phyloP scores from a whole-genome alignment of 2,888 invertebrate species.

The Anthrax anthrax region DNA sequence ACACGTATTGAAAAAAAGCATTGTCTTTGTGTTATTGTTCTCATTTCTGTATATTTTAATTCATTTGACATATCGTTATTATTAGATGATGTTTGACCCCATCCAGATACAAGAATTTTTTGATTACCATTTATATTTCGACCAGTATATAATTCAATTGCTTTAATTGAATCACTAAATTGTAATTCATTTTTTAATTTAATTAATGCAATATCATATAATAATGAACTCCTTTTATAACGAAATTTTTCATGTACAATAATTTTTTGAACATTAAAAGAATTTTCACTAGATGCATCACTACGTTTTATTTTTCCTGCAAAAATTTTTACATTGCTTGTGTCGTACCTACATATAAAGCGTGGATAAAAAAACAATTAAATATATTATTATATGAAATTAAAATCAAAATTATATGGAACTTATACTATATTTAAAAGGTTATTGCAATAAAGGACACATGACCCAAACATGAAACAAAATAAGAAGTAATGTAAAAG shows the following conservation, averaged over 20 bases:
- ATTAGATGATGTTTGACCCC: constrained; percentile 20
- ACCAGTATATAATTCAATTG: constrained; percentile 18
- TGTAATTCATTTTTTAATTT: constrained; percentile 19
- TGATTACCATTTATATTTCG: constrained; percentile 16
- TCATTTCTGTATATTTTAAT: constrained; percentile 17
- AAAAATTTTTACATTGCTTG: no score
- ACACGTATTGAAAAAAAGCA: neutral
- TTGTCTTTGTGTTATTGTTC: neutral
- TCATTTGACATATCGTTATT: constrained; percentile 17
- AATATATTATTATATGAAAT: no score
- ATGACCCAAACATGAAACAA: no score
- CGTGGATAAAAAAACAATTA: neutral
- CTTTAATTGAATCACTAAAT: constrained; percentile 15
- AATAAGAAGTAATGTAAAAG: no score
- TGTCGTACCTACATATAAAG: no score
- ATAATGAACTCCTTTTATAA: constrained; percentile 2
- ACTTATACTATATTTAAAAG: no score
- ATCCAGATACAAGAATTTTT: constrained; percentile 21
- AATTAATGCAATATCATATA: constrained; percentile 24
- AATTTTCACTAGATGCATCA: no score
- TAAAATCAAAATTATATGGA: no score
- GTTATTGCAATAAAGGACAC: no score
- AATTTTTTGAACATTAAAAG: no score
- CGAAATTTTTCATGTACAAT: no score
- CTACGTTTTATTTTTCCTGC: constrained; percentile 11